Evolutionary conservation across 2,797 vertebrate genomes (phyloP).

Genomic region (Gorsachius magnificus): DNA sequence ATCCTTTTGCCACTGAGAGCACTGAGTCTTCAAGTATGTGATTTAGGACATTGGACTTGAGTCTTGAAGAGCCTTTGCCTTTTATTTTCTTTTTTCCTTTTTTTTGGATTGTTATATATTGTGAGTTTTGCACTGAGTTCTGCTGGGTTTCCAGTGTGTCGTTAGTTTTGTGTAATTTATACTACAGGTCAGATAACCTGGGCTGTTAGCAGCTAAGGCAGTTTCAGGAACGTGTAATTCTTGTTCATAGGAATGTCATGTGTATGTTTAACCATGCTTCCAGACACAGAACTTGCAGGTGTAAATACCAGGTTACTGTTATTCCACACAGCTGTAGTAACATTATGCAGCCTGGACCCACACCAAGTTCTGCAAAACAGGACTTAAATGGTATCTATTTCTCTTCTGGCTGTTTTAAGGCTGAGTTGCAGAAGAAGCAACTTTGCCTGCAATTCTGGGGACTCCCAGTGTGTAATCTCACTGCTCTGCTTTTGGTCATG

Average conservation of each 20-base stretch:
- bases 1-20: background rate
- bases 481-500: background rate
- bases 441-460: background rate
- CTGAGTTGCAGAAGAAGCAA: background rate
- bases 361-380: background rate
- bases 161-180: background rate
- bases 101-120: background rate
- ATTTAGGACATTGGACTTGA: background rate
- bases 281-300: background rate
- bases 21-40: background rate
- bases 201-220: background rate
- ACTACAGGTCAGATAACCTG: background rate
- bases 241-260: background rate
- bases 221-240: background rate
- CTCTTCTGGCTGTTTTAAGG: background rate
- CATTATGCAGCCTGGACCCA: background rate
- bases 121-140: background rate
- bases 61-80: background rate
- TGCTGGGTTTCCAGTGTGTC: background rate
- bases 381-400: background rate
- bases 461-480: background rate
- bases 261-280: rapidly evolving
- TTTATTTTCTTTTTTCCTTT: rapidly evolving
- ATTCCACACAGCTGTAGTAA: background rate
- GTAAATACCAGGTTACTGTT: background rate